Conservation (phyloP, 2,113 vertebrate species). For the Rhinoptilus africanus region DNA sequence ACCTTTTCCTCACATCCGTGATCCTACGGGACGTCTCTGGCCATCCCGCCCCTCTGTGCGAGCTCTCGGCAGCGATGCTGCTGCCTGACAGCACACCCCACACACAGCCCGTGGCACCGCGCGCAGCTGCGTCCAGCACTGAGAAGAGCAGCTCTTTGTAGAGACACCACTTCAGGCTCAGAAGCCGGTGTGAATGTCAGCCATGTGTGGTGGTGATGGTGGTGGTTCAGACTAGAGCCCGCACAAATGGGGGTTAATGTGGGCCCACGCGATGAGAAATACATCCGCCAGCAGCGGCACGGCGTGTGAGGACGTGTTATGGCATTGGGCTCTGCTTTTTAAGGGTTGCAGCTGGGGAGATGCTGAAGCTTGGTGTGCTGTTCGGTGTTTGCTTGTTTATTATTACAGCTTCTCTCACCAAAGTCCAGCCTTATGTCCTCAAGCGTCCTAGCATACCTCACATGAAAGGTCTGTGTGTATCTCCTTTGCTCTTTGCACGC, state of each 20-base stretch:
- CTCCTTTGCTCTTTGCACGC: background rate
- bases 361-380: background rate
- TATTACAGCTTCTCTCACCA: background rate
- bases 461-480: background rate
- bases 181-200: background rate
- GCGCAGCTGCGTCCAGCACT: accelerated
- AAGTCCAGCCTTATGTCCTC: background rate
- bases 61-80: background rate
- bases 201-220: background rate
- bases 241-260: too few relatives aligned
- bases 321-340: background rate
- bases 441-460: background rate
- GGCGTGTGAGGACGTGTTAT: accelerated
- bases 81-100: background rate
- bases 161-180: accelerated
- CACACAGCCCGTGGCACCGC: background rate
- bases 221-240: background rate
- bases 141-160: background rate
- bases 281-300: accelerated
- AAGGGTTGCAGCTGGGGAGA: background rate
- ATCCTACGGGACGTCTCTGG: background rate
- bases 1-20: background rate
- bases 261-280: accelerated
- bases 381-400: background rate
- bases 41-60: background rate